These are phyloP conservation scores for Ctenopoma multispine DNA, from an alignment of 2,797 vertebrate genomes.

Conservation along the genomic window DNA sequence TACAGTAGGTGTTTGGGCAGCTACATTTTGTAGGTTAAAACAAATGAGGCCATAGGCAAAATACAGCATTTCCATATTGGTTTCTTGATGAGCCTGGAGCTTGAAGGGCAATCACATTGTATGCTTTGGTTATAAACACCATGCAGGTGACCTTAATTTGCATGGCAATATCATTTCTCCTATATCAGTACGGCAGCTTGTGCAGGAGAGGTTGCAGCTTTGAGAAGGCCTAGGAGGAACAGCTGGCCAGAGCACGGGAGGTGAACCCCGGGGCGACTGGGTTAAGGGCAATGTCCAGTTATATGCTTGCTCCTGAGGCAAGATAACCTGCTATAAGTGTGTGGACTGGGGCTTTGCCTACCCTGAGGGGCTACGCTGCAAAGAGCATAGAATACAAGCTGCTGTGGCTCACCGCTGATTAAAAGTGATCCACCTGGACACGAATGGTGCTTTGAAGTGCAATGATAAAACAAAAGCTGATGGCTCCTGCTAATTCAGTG, in stretches of 20 bases:
- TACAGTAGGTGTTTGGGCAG: conserved; percentile 52
- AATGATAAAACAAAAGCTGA: conserved; percentile 72
- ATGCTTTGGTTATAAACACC: conserved; percentile 66
- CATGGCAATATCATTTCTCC: conserved; percentile 67
- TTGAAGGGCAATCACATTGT: conserved; percentile 53
- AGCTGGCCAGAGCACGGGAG: conserved; percentile 49
- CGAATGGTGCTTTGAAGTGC: conserved; percentile 71
- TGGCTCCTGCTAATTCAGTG: conserved; percentile 68
- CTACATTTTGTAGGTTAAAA: conserved; percentile 54
- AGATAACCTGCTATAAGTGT: conserved; percentile 46
- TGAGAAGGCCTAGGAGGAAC: conserved; percentile 29
- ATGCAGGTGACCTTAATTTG: conserved; percentile 73
- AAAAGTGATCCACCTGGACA: conserved; percentile 76
- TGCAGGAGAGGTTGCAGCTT: conserved; percentile 3
- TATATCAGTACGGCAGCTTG: background rate
- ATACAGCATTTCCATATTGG: conserved; percentile 73
- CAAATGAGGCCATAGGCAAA: conserved; percentile 72
- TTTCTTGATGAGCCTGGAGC: conserved; percentile 60
- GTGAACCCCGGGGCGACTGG: conserved; percentile 7
- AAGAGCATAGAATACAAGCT: conserved; percentile 61
- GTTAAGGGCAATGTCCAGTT: conserved; percentile 57
- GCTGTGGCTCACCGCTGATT: conserved; percentile 71
- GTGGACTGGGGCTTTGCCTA: conserved; percentile 25
- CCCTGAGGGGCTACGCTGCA: conserved; percentile 58
- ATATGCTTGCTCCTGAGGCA: conserved; percentile 55